Conservation (phyloP, 2,797 vertebrate species). For the Ctenopoma multispine region DNA sequence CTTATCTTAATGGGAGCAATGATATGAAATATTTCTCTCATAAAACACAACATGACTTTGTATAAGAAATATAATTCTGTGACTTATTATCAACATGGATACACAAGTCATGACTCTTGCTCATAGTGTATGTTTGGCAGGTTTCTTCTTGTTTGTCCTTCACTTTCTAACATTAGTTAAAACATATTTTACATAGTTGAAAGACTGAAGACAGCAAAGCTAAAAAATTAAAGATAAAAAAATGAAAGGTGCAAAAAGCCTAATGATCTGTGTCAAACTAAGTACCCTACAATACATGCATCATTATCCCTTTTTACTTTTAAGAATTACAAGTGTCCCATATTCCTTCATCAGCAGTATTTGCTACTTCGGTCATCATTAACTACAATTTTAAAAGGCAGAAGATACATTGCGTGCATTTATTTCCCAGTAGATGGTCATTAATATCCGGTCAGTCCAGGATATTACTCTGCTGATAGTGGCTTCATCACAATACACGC, state of each 20-base stretch:
- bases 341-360: slow-evolving; percentile 27
- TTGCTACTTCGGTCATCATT: slow-evolving; percentile 12
- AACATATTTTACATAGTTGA: background rate
- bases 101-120: background rate
- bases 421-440: slow-evolving; percentile 66
- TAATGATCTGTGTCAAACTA: slow-evolving; percentile 6
- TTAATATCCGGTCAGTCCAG: slow-evolving; percentile 80
- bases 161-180: background rate
- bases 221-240: slow-evolving; percentile 1
- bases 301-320: slow-evolving; percentile 32
- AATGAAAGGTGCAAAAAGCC: slow-evolving; percentile 13
- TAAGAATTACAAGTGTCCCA: slow-evolving; percentile 21
- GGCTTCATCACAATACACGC: slow-evolving; percentile 60
- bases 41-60: background rate
- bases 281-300: background rate
- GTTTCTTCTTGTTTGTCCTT: background rate
- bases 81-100: background rate
- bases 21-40: background rate
- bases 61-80: slow-evolving; percentile 7
- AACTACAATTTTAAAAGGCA: slow-evolving; percentile 37
- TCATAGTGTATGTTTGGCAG: background rate
- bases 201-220: background rate
- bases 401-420: slow-evolving; percentile 49
- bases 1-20: slow-evolving; percentile 20
- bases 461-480: slow-evolving; percentile 79